Evolutionary conservation across 2,797 vertebrate genomes (phyloP).

Genomic region (Sebastolobus alascanus): DNA sequence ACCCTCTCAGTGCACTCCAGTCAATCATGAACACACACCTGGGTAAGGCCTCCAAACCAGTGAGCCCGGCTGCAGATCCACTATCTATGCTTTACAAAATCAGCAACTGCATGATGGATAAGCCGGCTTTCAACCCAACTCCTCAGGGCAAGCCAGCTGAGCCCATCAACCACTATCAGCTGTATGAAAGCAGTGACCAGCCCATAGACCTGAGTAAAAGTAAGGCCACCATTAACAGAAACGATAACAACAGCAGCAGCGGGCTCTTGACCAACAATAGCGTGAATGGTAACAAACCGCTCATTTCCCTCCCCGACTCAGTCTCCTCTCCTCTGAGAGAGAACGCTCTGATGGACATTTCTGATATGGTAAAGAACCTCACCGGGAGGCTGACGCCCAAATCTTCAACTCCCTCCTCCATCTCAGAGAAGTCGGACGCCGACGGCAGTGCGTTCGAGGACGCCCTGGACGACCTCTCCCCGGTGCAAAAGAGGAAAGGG

Average conservation of each 20-base stretch:
- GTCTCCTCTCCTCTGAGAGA: conserved; percentile 93
- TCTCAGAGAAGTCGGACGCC: conserved; percentile 97
- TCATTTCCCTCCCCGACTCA: conserved; percentile 90
- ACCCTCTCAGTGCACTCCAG: conserved; percentile 97
- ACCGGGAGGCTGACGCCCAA: conserved; percentile 98
- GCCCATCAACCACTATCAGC: conserved; percentile 91
- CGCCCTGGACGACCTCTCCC: conserved; percentile 95
- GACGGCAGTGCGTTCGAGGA: conserved; percentile 97
- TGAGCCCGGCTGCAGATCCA: conserved; percentile 92
- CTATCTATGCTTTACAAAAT: conserved; percentile 99
- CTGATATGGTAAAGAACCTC: conserved; percentile 99
- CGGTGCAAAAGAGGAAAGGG: conserved; percentile 97
- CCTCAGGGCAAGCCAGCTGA: conserved; percentile 92
- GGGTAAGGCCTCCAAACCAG: conserved; percentile 95
- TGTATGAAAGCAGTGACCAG: conserved; percentile 95
- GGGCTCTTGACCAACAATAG: conserved; percentile 70
- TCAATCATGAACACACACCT: conserved; percentile 99
- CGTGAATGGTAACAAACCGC: conserved; percentile 84
- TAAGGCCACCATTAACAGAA: conserved; percentile 87
- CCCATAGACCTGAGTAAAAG: conserved; percentile 98
- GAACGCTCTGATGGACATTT: conserved; percentile 99
- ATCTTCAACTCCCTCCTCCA: conserved; percentile 96
- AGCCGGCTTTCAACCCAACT: conserved; percentile 90
- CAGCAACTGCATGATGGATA: conserved; percentile 99
- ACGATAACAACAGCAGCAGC: conserved; percentile 68